phyloP scores from a whole-genome alignment of 1,140 invertebrate genomes.

The Zaprionus tsacasi region DNA sequence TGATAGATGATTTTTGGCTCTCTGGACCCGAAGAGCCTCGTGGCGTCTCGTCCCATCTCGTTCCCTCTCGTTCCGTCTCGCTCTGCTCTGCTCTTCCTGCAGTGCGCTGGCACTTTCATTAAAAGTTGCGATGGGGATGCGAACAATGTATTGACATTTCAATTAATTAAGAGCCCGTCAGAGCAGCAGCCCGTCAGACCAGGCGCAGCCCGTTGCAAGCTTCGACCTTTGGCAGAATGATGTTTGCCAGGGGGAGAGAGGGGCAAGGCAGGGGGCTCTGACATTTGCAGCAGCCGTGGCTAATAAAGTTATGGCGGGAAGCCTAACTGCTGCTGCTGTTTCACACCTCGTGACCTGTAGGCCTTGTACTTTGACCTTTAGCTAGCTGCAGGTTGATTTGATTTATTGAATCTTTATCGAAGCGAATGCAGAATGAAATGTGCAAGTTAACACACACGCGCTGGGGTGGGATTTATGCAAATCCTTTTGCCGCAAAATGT shows the following conservation, averaged over 20 bases:
- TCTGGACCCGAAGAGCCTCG: conserved; percentile 8
- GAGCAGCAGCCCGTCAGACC: not conserved
- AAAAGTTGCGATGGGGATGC: conserved; percentile 56
- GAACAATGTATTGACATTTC: conserved; percentile 82
- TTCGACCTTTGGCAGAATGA: conserved; percentile 63
- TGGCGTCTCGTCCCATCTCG: not conserved
- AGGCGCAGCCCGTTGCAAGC: conserved; percentile 28
- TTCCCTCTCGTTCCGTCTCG: too few relatives aligned
- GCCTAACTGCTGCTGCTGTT: not conserved
- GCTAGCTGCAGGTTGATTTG: not conserved
- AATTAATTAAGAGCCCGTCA: conserved; percentile 65
- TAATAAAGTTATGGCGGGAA: conserved; percentile 7
- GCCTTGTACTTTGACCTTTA: conserved; percentile 60
- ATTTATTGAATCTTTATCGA: conserved; percentile 60
- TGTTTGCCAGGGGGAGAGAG: not conserved
- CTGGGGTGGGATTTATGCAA: conserved; percentile 74
- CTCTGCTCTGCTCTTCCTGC: not conserved
- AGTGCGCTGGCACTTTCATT: conserved; percentile 53
- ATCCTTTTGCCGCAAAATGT: conserved; percentile 62
- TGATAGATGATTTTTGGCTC: conserved; percentile 68
- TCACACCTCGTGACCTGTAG: conserved; percentile 2
- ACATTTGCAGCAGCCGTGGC: conserved; percentile 26
- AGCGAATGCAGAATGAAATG: conserved; percentile 58
- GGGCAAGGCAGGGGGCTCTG: not conserved
- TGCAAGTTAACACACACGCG: conserved; percentile 62